Evolutionary conservation across 1,140 invertebrate genomes (phyloP).

Genomic region (Brachionus asplanchnoidis): DNA sequence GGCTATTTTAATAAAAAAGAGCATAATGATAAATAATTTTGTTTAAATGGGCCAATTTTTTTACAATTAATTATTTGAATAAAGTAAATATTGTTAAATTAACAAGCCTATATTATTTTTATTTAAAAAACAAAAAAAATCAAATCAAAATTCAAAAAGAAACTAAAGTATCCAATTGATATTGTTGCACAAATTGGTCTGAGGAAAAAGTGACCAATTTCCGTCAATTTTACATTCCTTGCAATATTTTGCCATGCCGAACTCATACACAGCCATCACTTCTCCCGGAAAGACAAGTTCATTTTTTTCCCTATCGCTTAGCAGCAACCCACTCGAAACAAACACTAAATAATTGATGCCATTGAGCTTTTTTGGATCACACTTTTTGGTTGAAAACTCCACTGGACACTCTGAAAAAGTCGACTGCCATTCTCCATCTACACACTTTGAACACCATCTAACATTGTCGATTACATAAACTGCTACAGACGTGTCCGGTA

Average conservation of each 20-base stretch:
- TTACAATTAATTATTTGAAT: no score
- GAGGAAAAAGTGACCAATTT: slow-evolving; percentile 1
- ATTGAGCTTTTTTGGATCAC: neutral
- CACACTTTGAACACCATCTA: slow-evolving; percentile 6
- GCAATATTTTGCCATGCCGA: slow-evolving; percentile 11
- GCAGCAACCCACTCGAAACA: neutral
- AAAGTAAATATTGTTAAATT: no score
- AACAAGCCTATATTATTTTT: neutral
- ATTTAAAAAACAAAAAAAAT: no score
- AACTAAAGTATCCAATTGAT: neutral
- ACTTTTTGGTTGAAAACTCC: slow-evolving; percentile 2
- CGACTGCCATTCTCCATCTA: neutral
- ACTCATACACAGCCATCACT: slow-evolving; percentile 37
- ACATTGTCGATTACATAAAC: neutral
- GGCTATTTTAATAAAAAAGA: no score
- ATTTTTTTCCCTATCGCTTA: neutral
- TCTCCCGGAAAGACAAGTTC: neutral
- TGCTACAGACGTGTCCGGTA: neutral
- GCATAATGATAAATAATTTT: neutral
- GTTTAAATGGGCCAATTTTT: neutral
- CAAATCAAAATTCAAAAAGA: neutral
- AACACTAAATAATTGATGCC: slow-evolving; percentile 24
- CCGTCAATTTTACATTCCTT: slow-evolving; percentile 18
- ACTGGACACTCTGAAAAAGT: neutral
- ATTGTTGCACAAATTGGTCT: neutral